phyloP scores from a whole-genome alignment of 2,113 vertebrate species.

The Rhynchomys soricoides region DNA sequence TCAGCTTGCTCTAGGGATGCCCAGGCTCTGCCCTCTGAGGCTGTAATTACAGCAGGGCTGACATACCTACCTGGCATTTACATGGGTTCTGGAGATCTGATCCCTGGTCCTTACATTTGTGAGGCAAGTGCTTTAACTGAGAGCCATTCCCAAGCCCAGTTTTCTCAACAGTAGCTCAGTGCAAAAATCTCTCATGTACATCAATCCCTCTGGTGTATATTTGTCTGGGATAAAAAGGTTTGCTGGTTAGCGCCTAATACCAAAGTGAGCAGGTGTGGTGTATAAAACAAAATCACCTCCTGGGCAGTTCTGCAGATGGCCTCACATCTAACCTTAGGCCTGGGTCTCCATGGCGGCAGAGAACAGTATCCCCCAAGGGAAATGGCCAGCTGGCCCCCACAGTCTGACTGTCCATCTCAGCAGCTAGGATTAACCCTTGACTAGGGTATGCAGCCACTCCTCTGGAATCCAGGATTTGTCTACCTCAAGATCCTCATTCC shows the following conservation, averaged over 20 bases:
- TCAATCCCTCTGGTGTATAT: fast-evolving
- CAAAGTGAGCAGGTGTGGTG: neutral
- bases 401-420: fast-evolving
- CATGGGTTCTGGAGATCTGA: neutral
- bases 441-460: fast-evolving
- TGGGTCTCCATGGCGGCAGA: neutral
- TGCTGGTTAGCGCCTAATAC: fast-evolving
- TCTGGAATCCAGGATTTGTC: neutral
- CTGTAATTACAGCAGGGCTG: neutral
- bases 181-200: neutral
- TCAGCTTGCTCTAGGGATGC: neutral
- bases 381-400: no score
- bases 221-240: fast-evolving
- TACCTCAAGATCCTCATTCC: neutral
- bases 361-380: fast-evolving
- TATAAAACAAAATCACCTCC: fast-evolving
- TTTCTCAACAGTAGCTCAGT: neutral
- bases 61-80: neutral
- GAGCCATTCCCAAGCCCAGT: neutral
- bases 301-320: neutral
- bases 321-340: neutral
- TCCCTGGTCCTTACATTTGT: neutral
- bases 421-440: fast-evolving
- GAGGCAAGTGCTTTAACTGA: neutral
- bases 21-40: neutral